These are phyloP conservation scores for Tenebrosternarchus preto DNA, from an alignment of 2,113 vertebrate genomes.

Conservation along the genomic window DNA sequence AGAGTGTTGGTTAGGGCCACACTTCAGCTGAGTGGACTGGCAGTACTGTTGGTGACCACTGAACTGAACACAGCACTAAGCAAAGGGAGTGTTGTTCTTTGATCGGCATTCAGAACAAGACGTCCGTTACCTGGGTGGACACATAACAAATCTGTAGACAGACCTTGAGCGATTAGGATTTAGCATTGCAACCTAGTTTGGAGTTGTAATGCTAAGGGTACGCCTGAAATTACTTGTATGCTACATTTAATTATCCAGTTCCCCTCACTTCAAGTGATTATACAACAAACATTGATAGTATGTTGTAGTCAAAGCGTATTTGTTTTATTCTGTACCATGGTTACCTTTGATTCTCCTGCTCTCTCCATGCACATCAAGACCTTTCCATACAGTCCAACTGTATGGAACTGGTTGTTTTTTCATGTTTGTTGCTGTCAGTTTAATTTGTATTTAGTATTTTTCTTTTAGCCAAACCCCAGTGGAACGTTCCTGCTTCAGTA, in stretches of 20 bases:
- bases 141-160: not conserved
- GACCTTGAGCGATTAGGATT: not conserved
- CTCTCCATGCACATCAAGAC: not conserved
- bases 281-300: not conserved
- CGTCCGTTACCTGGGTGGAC: conserved; percentile 34
- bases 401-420: no score
- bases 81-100: conserved; percentile 8
- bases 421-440: not conserved
- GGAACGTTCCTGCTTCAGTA: not conserved
- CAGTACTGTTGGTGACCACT: conserved; percentile 44
- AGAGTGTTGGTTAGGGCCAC: conserved; percentile 23
- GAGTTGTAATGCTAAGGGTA: not conserved
- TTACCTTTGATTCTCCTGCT: not conserved
- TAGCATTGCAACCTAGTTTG: not conserved
- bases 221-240: not conserved
- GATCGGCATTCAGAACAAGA: conserved; percentile 27
- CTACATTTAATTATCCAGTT: not conserved
- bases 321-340: not conserved
- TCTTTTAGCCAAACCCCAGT: not conserved
- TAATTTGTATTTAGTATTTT: not conserved
- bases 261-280: no score
- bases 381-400: no score
- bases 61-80: conserved; percentile 32
- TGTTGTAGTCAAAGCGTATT: not conserved
- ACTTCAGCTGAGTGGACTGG: conserved; percentile 22